Conservation (phyloP, 2,797 vertebrate species). For the Spea hammondii region DNA sequence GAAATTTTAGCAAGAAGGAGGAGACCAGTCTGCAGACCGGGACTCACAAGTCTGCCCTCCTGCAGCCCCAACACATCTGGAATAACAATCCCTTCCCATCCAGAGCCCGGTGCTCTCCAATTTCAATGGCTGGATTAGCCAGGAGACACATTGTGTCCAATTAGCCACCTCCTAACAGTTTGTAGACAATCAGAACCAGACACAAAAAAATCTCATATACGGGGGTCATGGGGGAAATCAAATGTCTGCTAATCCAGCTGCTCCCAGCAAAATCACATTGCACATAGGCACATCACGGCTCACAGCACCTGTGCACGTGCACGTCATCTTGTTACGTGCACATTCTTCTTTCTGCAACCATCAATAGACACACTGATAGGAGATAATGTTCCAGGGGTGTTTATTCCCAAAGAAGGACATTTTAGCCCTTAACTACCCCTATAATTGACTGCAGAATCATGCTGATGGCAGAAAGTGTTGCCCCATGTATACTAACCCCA, state of each 20-base stretch:
- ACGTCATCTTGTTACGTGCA: too few species aligned
- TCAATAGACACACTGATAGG: too few species aligned
- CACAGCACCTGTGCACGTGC: too few species aligned
- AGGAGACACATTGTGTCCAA: slow-evolving; percentile 9
- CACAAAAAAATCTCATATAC: slow-evolving; percentile 1
- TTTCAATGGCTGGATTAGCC: slow-evolving; percentile 14
- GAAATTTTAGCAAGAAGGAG: neutral
- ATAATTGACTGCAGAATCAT: too few species aligned
- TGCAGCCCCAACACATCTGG: slow-evolving; percentile 25
- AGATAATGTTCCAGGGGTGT: too few species aligned
- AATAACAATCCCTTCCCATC: slow-evolving; percentile 20
- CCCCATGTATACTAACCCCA: neutral
- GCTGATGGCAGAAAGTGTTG: too few species aligned
- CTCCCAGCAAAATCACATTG: too few species aligned
- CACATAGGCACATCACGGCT: too few species aligned
- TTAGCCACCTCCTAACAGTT: slow-evolving; percentile 13
- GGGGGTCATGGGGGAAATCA: neutral
- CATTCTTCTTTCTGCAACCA: too few species aligned
- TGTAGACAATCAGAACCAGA: slow-evolving; percentile 19
- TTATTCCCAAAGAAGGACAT: too few species aligned
- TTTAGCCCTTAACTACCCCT: too few species aligned
- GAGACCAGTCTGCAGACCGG: neutral
- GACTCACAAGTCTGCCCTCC: neutral
- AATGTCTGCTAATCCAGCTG: neutral
- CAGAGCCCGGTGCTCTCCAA: neutral